These are phyloP conservation scores for Amphipyra berbera DNA, from an alignment of 2,888 invertebrate species.

Conservation along the genomic window DNA sequence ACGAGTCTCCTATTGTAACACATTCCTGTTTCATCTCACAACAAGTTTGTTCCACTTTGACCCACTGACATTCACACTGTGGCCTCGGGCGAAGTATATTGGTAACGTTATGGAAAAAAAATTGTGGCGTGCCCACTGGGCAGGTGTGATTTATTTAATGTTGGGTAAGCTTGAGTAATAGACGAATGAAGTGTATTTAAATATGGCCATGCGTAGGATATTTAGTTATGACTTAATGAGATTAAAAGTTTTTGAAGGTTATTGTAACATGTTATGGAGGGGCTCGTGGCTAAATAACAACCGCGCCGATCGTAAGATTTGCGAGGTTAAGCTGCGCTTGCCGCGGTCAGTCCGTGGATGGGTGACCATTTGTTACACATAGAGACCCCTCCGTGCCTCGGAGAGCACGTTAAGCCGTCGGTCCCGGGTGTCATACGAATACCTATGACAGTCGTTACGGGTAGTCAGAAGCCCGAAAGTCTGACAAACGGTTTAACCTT, in stretches of 20 bases:
- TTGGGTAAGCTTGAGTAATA: conserved; percentile 33
- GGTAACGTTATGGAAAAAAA: conserved; percentile 33
- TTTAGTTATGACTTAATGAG: conserved; percentile 6
- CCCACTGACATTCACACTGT: conserved; percentile 69
- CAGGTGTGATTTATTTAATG: conserved; percentile 40
- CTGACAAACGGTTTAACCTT: no score
- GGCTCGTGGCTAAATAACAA: no score
- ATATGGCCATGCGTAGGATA: conserved; percentile 5
- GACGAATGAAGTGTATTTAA: conserved; percentile 20
- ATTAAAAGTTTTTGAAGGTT: conserved; percentile 1
- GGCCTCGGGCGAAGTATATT: conserved; percentile 31
- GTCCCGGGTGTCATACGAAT: no score
- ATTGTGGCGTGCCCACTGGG: conserved; percentile 16
- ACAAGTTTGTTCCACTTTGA: conserved; percentile 70
- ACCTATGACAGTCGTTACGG: no score
- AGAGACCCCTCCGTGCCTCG: no score
- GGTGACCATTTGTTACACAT: no score
- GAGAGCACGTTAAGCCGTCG: no score
- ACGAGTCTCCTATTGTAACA: conserved; percentile 52
- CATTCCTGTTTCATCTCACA: conserved; percentile 45
- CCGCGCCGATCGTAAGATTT: no score
- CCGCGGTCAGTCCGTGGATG: no score
- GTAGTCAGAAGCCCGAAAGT: no score
- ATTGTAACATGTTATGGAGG: no score
- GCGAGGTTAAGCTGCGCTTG: no score